These are phyloP conservation scores for Argentina silus DNA, from an alignment of 2,797 vertebrate species.

Conservation along the genomic window DNA sequence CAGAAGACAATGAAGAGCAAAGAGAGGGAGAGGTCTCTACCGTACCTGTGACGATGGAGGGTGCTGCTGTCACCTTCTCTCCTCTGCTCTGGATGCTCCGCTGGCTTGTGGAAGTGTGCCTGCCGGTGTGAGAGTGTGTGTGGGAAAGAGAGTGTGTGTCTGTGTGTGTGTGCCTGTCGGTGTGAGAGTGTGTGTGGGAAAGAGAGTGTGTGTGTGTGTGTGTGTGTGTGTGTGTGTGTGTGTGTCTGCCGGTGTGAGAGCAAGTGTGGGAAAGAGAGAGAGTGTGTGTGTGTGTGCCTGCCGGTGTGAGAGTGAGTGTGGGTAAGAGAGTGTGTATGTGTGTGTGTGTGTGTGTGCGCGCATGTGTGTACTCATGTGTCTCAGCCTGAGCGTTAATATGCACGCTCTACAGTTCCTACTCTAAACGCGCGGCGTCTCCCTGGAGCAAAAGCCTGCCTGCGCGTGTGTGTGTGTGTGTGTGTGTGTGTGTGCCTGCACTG, in stretches of 20 bases:
- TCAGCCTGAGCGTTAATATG: conserved; percentile 59
- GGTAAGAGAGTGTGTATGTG: background rate
- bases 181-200: too few relatives aligned
- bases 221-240: conserved; percentile 24
- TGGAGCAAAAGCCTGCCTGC: conserved; percentile 29
- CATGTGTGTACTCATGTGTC: conserved; percentile 38
- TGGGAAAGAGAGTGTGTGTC: background rate
- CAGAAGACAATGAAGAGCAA: background rate
- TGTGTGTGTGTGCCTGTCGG: background rate
- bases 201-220: background rate
- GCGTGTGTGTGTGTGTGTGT: conserved; percentile 30
- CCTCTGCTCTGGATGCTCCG: conserved; percentile 56
- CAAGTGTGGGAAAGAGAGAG: conserved; percentile 20
- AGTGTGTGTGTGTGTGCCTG: conserved; percentile 48
- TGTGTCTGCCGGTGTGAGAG: conserved; percentile 48
- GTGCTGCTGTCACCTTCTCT: conserved; percentile 45
- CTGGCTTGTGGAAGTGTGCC: conserved; percentile 52
- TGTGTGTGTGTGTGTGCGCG: background rate
- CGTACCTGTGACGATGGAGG: conserved; percentile 69
- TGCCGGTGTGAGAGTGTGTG: conserved; percentile 47
- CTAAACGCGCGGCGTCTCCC: conserved; percentile 61
- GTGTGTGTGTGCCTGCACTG: conserved; percentile 41
- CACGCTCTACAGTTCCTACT: conserved; percentile 53
- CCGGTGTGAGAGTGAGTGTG: conserved; percentile 40
- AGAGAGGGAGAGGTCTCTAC: conserved; percentile 24